Evolutionary conservation across 2,113 vertebrate species (phyloP).

Genomic region (Onychostoma macrolepis): DNA sequence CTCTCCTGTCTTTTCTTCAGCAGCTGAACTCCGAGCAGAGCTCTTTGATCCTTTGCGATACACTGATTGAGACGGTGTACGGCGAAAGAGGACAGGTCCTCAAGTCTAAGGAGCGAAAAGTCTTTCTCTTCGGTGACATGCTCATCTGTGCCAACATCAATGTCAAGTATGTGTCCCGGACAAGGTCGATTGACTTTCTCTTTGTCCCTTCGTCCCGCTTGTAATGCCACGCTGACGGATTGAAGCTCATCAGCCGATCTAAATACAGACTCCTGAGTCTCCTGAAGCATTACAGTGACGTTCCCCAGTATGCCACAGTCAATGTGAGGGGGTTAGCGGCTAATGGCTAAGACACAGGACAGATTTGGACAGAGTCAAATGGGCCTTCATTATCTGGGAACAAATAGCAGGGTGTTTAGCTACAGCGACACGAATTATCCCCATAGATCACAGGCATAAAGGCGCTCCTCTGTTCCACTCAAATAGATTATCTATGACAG

Average conservation of each 20-base stretch:
- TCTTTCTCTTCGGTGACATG: constrained; percentile 92
- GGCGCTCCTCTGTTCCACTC: constrained; percentile 61
- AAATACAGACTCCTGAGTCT: constrained; percentile 16
- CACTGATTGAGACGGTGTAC: constrained; percentile 90
- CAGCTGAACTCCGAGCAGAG: constrained; percentile 85
- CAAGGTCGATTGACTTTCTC: constrained; percentile 34
- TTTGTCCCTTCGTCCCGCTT: not conserved
- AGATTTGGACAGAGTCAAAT: constrained; percentile 67
- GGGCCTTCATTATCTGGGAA: constrained; percentile 70
- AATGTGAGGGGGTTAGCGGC: not conserved
- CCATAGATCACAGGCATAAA: constrained; percentile 68
- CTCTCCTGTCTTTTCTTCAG: constrained; percentile 60
- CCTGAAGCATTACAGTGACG: not conserved
- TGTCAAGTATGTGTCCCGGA: constrained; percentile 82
- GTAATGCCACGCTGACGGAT: constrained; percentile 44
- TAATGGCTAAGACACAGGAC: constrained; percentile 62
- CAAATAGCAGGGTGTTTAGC: constrained; percentile 70
- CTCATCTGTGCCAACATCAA: constrained; percentile 96
- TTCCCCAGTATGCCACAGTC: not conserved
- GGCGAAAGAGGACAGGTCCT: constrained; percentile 92
- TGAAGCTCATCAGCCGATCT: constrained; percentile 1
- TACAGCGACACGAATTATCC: constrained; percentile 61
- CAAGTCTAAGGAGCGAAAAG: constrained; percentile 93
- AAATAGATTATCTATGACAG: constrained; percentile 69
- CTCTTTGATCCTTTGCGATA: constrained; percentile 92